Conservation (phyloP, 2,888 invertebrate genomes). For the Troides helena region DNA sequence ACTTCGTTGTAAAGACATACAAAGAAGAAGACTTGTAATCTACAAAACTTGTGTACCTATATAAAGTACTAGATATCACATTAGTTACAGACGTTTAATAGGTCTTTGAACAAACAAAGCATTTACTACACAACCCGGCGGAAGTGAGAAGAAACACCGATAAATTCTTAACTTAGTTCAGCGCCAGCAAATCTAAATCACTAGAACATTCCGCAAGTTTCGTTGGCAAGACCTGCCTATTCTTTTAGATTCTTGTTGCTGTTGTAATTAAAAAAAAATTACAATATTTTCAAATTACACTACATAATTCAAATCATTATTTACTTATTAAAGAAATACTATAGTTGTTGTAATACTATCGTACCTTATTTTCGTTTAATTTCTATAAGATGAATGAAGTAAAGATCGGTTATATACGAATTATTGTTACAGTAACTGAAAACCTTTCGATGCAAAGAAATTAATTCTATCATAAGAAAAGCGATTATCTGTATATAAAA, state of each 20-base stretch:
- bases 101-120: constrained; percentile 23
- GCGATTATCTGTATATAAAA: too few relatives aligned
- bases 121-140: constrained; percentile 9
- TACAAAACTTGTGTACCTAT: neutral
- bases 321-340: too few relatives aligned
- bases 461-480: too few relatives aligned
- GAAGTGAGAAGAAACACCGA: constrained; percentile 20
- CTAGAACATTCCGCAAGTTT: constrained; percentile 27
- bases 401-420: too few relatives aligned
- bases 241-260: constrained; percentile 1
- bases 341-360: too few relatives aligned
- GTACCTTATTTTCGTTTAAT: too few relatives aligned
- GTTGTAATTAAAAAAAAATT: neutral
- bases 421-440: too few relatives aligned
- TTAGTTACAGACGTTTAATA: constrained; percentile 10
- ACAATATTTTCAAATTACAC: neutral
- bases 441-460: too few relatives aligned
- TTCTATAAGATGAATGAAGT: too few relatives aligned
- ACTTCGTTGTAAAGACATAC: too few relatives aligned
- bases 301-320: neutral
- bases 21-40: too few relatives aligned
- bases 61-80: neutral
- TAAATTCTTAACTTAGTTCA: constrained; percentile 25
- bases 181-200: constrained; percentile 24
- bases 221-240: constrained; percentile 22